These are phyloP conservation scores for Habrosyne pyritoides DNA, from an alignment of 2,888 invertebrate genomes.

Conservation along the genomic window DNA sequence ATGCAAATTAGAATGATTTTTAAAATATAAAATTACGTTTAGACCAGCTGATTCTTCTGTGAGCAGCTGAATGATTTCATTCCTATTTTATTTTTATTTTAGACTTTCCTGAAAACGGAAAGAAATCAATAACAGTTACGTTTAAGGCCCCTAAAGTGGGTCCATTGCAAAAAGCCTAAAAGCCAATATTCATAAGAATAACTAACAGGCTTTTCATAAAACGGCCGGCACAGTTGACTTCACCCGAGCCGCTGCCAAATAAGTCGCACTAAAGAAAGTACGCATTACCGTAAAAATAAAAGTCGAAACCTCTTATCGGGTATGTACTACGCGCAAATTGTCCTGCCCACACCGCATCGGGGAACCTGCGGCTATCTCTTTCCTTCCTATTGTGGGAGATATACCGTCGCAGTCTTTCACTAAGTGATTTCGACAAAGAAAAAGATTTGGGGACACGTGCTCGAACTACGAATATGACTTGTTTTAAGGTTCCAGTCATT, in stretches of 20 bases:
- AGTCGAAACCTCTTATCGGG: conserved; percentile 63
- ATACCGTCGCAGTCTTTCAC: conserved; percentile 24
- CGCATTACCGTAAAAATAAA: conserved; percentile 74
- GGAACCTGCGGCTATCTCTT: conserved; percentile 30
- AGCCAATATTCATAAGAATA: neutral
- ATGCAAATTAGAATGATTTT: too few relatives aligned
- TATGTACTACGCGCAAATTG: conserved; percentile 56
- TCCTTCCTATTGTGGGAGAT: conserved; percentile 22
- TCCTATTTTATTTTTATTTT: too few relatives aligned
- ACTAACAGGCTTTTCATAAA: conserved; percentile 12
- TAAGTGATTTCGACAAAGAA: conserved; percentile 55
- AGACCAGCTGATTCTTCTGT: too few relatives aligned
- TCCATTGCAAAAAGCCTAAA: neutral
- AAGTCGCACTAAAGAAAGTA: conserved; percentile 52
- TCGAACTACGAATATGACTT: conserved; percentile 46
- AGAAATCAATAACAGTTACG: neutral
- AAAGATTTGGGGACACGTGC: conserved; percentile 58
- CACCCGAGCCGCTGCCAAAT: conserved; percentile 37
- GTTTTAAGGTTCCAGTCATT: conserved; percentile 28
- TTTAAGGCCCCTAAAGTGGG: neutral
- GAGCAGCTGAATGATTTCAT: too few relatives aligned
- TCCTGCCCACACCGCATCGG: conserved; percentile 26
- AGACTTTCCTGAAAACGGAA: too few relatives aligned
- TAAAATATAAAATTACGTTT: too few relatives aligned
- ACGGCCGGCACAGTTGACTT: conserved; percentile 37